Evolutionary conservation across 35 echinoderm and acorn worm species (phyloP).

Genomic region (Apostichopus japonicus): DNA sequence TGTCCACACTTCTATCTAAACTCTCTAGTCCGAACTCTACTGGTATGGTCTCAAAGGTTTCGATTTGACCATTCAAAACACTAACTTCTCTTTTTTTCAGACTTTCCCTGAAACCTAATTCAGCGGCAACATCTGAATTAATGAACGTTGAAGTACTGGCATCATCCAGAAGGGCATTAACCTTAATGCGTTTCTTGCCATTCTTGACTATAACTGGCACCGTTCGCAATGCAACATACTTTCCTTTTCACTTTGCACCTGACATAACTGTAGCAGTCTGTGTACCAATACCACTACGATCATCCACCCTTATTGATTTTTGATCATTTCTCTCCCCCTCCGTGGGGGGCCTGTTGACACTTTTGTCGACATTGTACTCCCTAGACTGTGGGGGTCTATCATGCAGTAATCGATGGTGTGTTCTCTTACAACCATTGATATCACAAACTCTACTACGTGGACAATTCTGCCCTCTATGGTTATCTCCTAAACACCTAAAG

Average conservation of each 20-base stretch:
- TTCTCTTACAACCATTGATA: slow-evolving; percentile 24
- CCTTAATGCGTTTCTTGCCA: background rate
- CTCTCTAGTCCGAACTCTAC: slow-evolving; percentile 32
- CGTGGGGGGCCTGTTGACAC: background rate
- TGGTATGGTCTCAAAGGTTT: slow-evolving; percentile 39
- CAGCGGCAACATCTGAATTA: slow-evolving; percentile 25
- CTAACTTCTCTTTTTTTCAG: slow-evolving; percentile 2
- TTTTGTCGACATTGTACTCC: background rate
- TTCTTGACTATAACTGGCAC: background rate
- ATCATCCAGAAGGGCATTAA: slow-evolving; percentile 58
- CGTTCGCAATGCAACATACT: background rate
- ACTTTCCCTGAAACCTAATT: slow-evolving; percentile 7
- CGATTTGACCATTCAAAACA: slow-evolving; percentile 39
- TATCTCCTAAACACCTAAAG: slow-evolving; percentile 9
- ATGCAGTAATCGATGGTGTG: background rate
- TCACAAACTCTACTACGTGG: slow-evolving; percentile 1
- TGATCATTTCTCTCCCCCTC: background rate
- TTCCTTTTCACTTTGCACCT: background rate
- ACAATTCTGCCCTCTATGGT: slow-evolving; percentile 43
- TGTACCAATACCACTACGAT: background rate
- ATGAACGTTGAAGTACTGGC: slow-evolving; percentile 41
- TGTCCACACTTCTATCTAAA: slow-evolving; percentile 35
- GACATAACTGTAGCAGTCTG: background rate
- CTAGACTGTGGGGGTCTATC: background rate
- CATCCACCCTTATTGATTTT: too few species aligned